Conservation (phyloP, 1,140 invertebrate genomes). For the Cyphomyrmex costatus region DNA sequence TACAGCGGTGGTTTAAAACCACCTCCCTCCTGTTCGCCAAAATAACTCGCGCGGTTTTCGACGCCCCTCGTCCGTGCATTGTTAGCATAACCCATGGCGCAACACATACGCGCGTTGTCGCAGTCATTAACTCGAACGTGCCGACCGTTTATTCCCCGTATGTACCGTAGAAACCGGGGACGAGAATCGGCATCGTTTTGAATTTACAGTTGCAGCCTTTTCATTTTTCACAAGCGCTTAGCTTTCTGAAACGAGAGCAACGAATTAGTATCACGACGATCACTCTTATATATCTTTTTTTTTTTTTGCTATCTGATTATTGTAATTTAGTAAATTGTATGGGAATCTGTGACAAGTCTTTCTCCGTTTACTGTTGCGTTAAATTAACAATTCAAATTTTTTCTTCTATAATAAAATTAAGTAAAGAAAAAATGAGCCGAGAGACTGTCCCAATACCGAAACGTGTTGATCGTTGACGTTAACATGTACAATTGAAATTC, state of each 20-base stretch:
- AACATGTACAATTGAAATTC: constrained; percentile 1
- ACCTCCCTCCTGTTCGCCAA: constrained; percentile 43
- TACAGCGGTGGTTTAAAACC: constrained; percentile 77
- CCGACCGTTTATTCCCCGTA: constrained; percentile 45
- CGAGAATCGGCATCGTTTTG: constrained; percentile 10
- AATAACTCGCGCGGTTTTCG: constrained; percentile 78
- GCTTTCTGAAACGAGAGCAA: not conserved
- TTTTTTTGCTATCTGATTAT: not conserved
- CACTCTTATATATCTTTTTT: not conserved
- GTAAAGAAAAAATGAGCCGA: not conserved
- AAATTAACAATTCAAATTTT: no score
- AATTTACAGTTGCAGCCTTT: not conserved
- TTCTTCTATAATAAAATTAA: not conserved
- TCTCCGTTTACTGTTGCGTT: not conserved
- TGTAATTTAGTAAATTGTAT: not conserved
- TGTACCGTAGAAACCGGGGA: not conserved
- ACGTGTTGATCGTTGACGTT: not conserved
- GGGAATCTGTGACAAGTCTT: not conserved
- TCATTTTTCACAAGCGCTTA: constrained; percentile 1
- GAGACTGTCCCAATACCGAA: not conserved
- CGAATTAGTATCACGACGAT: not conserved
- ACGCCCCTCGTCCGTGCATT: constrained; percentile 19
- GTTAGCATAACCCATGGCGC: constrained; percentile 54
- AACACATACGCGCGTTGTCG: constrained; percentile 48
- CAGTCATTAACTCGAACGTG: constrained; percentile 46